Base-by-base conservation (phyloP, 2,113 vertebrate genomes). In the Prolemur simus region DNA sequence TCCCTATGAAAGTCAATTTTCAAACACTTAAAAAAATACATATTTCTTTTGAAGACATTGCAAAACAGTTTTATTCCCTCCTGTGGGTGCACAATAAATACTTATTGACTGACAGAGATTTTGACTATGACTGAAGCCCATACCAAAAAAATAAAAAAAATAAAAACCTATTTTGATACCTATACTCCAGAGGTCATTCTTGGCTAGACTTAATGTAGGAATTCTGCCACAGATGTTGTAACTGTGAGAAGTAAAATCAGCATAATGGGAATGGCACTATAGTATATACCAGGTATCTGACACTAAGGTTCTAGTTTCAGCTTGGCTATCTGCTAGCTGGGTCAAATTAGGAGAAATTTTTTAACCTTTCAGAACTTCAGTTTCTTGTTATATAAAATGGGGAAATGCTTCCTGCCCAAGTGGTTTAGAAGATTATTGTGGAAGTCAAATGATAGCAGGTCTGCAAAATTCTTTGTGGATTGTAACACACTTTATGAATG, bases 1-100 rank as follows among this genome's bases (percentile, higher is more conserved):
- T 54, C n/a, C 47, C 34, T 21, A 27, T 95, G 77, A 95, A 97
- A 94, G 54, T 73, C 71, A 58, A 86, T 97, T 98, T 96, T 90
- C 60, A 91, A 91, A 93, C 63, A 73, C 13, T 78, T 87, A 89
- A 64, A 60, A 87, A 96, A 94, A 8, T 86, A 95, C 86, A 94
- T 91, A 95, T 89, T 89, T 39, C 14, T 89, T 95, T 89, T 27
- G 49, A 60, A 96, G 47, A 5, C 42, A 93, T 78, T 86, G 6
- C 15, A 2, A 49, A 94, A 68, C 42, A 54, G 66, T 85, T 32
- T 34, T 64, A 68, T 91, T 96, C 25, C 13, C 37, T 68, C 7
- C 11, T 17, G 21, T 91, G 18, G 47, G 0, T 37, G 29, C 15
- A 77, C 77, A 88, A 80, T 89, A 90, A 92, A 94, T n/a, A 93